A percentile compares a stretch with the other conserved stretches of the same genome.
Evolutionary conservation across 2,797 vertebrate species (phyloP).

Genomic region (Cottoperca gobio): DNA sequence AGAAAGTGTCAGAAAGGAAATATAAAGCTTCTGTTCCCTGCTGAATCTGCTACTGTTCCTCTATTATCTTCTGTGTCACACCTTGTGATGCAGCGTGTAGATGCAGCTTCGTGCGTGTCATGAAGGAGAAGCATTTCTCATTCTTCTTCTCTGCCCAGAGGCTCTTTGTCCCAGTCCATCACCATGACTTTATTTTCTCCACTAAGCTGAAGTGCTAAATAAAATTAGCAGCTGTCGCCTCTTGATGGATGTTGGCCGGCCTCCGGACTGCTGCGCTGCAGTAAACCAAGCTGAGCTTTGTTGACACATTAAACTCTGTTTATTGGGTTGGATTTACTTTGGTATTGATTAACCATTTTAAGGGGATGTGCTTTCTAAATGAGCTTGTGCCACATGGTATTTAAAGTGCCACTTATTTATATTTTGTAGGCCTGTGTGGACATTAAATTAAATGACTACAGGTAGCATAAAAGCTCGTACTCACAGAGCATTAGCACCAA

Average conservation of each 20-base stretch:
- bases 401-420: neutral
- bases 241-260: neutral
- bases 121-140: neutral
- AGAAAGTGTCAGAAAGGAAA: neutral
- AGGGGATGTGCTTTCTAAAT: neutral
- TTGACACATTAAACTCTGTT: neutral
- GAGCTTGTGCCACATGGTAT: neutral
- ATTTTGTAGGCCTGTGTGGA: no score
- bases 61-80: neutral
- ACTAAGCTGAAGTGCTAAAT: conserved; percentile 12
- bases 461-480: no score
- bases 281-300: neutral
- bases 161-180: neutral
- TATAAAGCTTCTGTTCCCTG: no score
- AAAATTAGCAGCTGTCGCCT: neutral
- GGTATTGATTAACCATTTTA: neutral
- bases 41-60: neutral
- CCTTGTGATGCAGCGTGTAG: neutral
- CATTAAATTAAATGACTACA: no score
- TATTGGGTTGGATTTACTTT: neutral
- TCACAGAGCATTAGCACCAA: no score
- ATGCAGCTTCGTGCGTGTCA: neutral
- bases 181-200: conserved; percentile 2
- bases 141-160: neutral
- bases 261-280: neutral